Percentiles rank a stretch among this genome's conserved stretches.
phyloP scores from a whole-genome alignment of 2,113 vertebrate genomes.

The Microcebus lehilahytsara region DNA sequence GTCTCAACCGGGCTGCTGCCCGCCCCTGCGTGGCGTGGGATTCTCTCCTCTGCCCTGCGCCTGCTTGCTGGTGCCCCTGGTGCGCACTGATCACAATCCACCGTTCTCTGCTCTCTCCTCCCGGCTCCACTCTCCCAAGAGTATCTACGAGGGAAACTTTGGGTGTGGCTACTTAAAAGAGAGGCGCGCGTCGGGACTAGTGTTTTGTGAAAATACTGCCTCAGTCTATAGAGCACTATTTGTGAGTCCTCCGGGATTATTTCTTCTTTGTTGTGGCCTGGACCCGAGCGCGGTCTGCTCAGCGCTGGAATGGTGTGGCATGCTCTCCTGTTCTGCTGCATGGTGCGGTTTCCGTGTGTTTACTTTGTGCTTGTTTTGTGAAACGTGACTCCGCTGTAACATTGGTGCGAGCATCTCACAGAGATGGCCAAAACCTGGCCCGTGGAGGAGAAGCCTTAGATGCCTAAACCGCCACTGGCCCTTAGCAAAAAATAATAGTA shows the following conservation, averaged over 20 bases:
- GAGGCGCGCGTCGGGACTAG: conserved; percentile 93
- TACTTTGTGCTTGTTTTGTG: conserved; percentile 74
- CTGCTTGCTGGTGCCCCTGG: conserved; percentile 52
- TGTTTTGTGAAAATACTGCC: conserved; percentile 97
- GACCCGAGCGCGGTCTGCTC: conserved; percentile 77
- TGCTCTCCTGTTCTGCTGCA: conserved; percentile 83
- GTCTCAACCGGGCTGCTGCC: no score
- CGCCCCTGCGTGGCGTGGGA: conserved; percentile 59
- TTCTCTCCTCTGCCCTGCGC: conserved; percentile 78
- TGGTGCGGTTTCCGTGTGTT: conserved; percentile 78
- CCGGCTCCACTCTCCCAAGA: conserved; percentile 89
- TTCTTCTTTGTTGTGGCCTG: conserved; percentile 83
- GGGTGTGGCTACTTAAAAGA: conserved; percentile 96
- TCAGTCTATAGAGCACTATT: conserved; percentile 95
- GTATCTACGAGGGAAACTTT: conserved; percentile 96
- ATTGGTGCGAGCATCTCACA: conserved; percentile 69
- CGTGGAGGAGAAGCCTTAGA: conserved; percentile 37
- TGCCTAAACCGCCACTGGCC: conserved; percentile 56
- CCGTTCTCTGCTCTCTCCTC: conserved; percentile 87
- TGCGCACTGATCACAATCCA: conserved; percentile 82
- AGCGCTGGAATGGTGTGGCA: conserved; percentile 83
- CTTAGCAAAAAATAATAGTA: background rate
- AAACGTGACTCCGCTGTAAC: conserved; percentile 62
- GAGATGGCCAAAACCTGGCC: conserved; percentile 69
- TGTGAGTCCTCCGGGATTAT: conserved; percentile 92